Base-by-base conservation (phyloP, 2,797 vertebrate species). In the Taeniopygia guttata region DNA sequence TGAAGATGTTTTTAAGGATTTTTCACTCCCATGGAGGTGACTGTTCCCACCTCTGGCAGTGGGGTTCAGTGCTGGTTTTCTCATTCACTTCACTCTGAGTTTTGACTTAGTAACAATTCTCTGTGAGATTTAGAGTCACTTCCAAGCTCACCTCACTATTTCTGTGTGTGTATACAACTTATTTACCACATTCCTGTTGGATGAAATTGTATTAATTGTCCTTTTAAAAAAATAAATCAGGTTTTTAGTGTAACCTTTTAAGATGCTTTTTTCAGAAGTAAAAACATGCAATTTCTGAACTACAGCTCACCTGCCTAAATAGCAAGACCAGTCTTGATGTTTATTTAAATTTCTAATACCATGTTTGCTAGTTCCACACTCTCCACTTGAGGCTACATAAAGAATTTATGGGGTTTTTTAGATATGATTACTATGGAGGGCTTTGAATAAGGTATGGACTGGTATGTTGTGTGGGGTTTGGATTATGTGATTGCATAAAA, bases 401-500 rank as follows among this genome's bases (percentile, higher is more conserved):
- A 30, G 23, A 68, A 66, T 5, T 23, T 8, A 9, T 21, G 4
- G 0, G 1, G 2, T 10, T 11, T 74, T 73, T 56, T 15, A 10
- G 14, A 54, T 75, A 17, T 3, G 23, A 69, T 64, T 42, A 11
- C 5, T 7, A 4, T 13, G 52, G 75, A 42, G n/a, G 26, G n/a
- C 18, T 85, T 77, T 66, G n/a, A 34, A 32, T 69, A 76, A 84
- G 26, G 32, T 67, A 51, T 3, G 23, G 27, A 40, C 23, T 51
- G 45, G 10, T 40, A 8, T 5, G 7, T 26, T 55, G 23, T 20
- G 12, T 26, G 21, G 16, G 8, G 26, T 79, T 64, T 51, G 60
- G 16, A 36, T 45, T 38, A 34, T 56, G 40, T 68, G 32, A 30
- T 13, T 29, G 64, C 13, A 3, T 16, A 40, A 54, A 12, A 26